phyloP scores from a whole-genome alignment of 2,888 invertebrate species.

The Dione juno region DNA sequence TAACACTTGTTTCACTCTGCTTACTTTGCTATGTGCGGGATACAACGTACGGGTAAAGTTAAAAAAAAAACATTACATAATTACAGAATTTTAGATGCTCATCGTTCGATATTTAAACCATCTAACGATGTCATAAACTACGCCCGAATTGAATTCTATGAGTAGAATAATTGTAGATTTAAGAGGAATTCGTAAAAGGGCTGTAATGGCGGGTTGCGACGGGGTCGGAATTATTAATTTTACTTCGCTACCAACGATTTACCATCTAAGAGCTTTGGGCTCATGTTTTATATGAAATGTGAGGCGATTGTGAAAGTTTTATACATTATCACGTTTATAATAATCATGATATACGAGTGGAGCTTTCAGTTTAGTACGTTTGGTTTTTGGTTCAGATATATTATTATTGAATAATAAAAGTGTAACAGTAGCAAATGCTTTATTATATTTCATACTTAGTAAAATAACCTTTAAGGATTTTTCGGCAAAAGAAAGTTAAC shows the following conservation, averaged over 20 bases:
- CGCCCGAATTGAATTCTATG: conserved; percentile 40
- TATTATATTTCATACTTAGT: not conserved
- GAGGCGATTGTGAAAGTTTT: conserved; percentile 27
- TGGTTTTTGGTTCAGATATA: not conserved
- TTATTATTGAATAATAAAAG: not conserved
- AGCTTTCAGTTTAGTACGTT: not conserved
- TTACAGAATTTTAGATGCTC: not conserved
- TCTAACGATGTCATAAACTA: conserved; percentile 22
- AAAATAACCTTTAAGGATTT: too few species aligned
- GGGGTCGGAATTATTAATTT: conserved; percentile 48
- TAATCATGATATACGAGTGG: conserved; percentile 12
- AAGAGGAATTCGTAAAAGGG: conserved; percentile 45
- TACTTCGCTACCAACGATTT: conserved; percentile 44
- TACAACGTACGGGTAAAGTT: not conserved
- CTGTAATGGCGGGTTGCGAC: conserved; percentile 44
- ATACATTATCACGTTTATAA: conserved; percentile 22
- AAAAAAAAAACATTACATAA: conserved; percentile 13
- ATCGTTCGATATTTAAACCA: conserved; percentile 2
- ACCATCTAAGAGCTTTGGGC: conserved; percentile 41
- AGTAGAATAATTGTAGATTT: conserved; percentile 45
- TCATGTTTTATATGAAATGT: conserved; percentile 37
- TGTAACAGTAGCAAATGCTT: not conserved
- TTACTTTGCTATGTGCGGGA: not conserved
- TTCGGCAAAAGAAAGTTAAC: too few species aligned
- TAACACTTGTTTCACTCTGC: too few species aligned